A percentile compares a stretch with the other conserved stretches of the same genome.
Evolutionary conservation across 2,797 vertebrate genomes (phyloP).

Genomic region (Phoxinus dragarum): DNA sequence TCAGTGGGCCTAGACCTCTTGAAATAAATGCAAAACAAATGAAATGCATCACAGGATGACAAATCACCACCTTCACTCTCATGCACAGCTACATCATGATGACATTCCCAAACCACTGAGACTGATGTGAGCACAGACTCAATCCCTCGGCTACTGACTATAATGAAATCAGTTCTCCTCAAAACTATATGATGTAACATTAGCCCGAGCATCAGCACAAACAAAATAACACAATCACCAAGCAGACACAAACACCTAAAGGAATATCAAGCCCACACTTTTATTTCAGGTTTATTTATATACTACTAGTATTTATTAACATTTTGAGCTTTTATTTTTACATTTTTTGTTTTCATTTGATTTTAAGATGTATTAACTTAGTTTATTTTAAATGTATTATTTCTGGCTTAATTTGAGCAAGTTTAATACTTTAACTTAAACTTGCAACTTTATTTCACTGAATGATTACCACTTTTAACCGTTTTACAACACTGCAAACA

Average conservation of each 20-base stretch:
- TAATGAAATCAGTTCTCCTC: conserved; percentile 16
- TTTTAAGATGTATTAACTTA: neutral
- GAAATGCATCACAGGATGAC: conserved; percentile 17
- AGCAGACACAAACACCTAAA: neutral
- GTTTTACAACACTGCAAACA: neutral
- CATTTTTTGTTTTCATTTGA: neutral
- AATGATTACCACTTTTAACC: neutral
- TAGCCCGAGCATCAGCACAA: neutral
- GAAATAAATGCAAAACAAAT: conserved; percentile 27
- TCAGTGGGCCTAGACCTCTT: conserved; percentile 11
- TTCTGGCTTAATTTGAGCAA: neutral
- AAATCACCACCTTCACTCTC: conserved; percentile 36
- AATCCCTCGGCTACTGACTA: neutral
- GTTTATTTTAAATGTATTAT: neutral
- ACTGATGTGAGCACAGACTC: neutral
- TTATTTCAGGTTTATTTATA: too few relatives aligned
- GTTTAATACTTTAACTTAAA: neutral
- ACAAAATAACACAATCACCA: neutral
- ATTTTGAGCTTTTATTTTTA: neutral
- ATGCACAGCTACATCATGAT: neutral
- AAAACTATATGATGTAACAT: neutral
- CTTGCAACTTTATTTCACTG: neutral
- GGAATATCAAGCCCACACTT: neutral
- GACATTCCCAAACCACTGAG: neutral
- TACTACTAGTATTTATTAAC: neutral